Percentiles rank a stretch among this genome's conserved stretches.
Conservation (phyloP, 2,888 invertebrate species). For the Cistogaster globosa region DNA sequence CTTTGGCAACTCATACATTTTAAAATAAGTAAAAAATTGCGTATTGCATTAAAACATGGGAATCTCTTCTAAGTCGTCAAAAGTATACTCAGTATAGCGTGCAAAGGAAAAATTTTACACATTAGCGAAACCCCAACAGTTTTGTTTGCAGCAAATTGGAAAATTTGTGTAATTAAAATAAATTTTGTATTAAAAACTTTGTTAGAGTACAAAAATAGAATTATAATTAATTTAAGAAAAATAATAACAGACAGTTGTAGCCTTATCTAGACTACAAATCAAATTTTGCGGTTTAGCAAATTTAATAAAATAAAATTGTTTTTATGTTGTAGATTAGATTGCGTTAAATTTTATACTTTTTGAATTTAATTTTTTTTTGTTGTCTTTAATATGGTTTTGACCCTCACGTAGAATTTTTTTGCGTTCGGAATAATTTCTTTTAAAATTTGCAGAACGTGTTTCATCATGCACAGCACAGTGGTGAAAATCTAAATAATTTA, state of each 20-base stretch:
- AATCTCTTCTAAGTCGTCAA: not conserved
- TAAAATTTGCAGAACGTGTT: constrained; percentile 70
- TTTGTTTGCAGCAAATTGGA: constrained; percentile 48
- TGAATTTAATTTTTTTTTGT: not conserved
- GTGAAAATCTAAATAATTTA: no score
- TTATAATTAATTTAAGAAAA: constrained; percentile 39
- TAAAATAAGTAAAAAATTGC: no score
- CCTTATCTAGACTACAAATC: constrained; percentile 40
- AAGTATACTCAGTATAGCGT: not conserved
- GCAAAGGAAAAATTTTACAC: constrained; percentile 14
- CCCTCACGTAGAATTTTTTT: constrained; percentile 27
- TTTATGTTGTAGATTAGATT: not conserved
- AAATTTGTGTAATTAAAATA: constrained; percentile 41
- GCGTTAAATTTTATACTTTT: not conserved
- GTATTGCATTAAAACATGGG: no score
- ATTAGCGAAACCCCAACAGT: constrained; percentile 27
- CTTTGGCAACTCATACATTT: no score
- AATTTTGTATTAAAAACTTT: not conserved
- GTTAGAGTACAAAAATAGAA: constrained; percentile 36
- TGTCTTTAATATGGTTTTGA: constrained; percentile 43
- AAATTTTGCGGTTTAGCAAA: not conserved
- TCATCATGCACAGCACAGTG: constrained; percentile 55
- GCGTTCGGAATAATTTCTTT: constrained; percentile 28
- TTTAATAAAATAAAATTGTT: not conserved
- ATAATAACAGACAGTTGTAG: constrained; percentile 31